Base-by-base conservation (phyloP, 2,113 vertebrate genomes). In the Seriola quinqueradiata region DNA sequence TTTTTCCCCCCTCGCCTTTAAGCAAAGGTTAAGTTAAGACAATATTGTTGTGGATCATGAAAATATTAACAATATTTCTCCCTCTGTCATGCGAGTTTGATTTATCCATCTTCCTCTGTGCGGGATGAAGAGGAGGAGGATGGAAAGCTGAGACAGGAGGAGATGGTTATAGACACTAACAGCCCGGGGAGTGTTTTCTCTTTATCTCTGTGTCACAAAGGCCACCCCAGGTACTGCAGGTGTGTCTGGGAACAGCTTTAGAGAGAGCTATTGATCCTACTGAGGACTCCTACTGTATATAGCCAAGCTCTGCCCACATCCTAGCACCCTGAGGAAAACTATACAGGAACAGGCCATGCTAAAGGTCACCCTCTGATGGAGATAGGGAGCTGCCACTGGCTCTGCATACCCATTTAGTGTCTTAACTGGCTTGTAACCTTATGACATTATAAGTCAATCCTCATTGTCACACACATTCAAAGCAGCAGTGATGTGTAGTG, bases 11-110 rank as follows among this genome's bases (percentile, higher is more conserved):
- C 52, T 67, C 19, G 84, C 87, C 87, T 83, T 83, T 61, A 88
- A 87, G 84, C 86, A 94, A 93, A 95, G 94, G 94, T 95, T 94
- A 95, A 92, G 90, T 89, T 91, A 90, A 86, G 83, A 92, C 90
- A 94, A 93, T 93, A 92, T 92, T 94, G 92, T 90, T 90, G 83
- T 75, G 77, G 80, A 94, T 93, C 90, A 84, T 73, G 70, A 88
- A 92, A 92, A 93, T 92, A 94, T 94, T 89, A 94, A 84, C 82
- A 90, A 87, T 87, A 79, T 63, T 76, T 77, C 32, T 70, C 71
- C 63, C 66, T 82, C 80, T 77, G 80, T 90, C 88, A 87, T 60
- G 82, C 25, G 5, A 75, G 79, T 85, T 82, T 90, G 88, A 92
- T 90, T 84, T 89, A 95, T 94, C 91, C 85, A 86, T 93, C 90